Evolutionary conservation across 2,113 vertebrate genomes (phyloP).

Genomic region (Lontra canadensis): DNA sequence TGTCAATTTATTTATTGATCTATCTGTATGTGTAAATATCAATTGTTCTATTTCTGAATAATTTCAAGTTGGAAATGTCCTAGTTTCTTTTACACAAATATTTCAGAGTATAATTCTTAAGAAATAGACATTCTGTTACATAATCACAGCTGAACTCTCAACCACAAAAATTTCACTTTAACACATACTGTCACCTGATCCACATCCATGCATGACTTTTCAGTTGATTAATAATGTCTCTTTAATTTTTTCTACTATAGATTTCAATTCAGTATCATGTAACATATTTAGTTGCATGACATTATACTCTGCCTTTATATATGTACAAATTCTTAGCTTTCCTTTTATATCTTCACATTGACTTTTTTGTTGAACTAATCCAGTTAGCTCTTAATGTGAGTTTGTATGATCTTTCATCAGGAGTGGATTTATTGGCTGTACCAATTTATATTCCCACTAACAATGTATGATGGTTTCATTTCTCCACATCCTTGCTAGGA

Average conservation of each 20-base stretch:
- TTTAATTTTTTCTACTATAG: background rate
- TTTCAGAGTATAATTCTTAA: background rate
- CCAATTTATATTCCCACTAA: background rate
- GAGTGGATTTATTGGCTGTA: background rate
- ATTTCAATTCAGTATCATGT: background rate
- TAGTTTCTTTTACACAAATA: background rate
- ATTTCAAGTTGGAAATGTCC: background rate
- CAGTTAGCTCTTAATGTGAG: background rate
- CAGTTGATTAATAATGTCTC: background rate
- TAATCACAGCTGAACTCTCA: background rate
- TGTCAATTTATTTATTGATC: background rate
- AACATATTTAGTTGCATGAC: background rate
- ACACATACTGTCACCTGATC: background rate
- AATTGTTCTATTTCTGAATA: background rate
- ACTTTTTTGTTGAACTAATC: background rate
- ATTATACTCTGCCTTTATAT: background rate
- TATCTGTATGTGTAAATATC: background rate
- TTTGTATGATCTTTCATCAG: background rate
- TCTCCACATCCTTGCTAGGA: background rate
- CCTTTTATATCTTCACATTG: background rate
- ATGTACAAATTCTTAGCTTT: background rate
- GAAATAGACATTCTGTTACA: background rate
- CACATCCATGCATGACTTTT: background rate
- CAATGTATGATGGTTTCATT: background rate
- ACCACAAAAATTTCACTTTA: background rate